Conservation (phyloP, 1,140 invertebrate genomes). For the Euwallacea similis region DNA sequence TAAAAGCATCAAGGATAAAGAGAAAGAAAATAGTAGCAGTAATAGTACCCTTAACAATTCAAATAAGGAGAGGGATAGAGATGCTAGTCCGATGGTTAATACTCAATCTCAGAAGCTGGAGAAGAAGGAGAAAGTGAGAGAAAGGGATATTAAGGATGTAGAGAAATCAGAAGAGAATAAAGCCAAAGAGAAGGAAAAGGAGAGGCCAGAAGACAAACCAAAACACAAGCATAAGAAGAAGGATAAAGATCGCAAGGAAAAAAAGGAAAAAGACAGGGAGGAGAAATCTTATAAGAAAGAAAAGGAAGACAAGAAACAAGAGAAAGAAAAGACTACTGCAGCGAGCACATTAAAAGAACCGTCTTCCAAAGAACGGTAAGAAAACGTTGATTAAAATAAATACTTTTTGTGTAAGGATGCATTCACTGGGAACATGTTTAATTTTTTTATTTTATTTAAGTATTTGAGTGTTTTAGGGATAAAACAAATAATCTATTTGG, state of each 20-base stretch:
- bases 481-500: conserved; percentile 41
- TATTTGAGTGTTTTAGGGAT: conserved; percentile 22
- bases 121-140: conserved; percentile 43
- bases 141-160: conserved; percentile 40
- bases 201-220: conserved; percentile 41
- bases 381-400: no score
- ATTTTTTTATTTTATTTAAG: no score
- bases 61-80: conserved; percentile 22
- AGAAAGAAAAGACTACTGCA: conserved; percentile 14
- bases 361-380: conserved; percentile 27
- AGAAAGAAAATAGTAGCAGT: conserved; percentile 32
- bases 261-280: conserved; percentile 40
- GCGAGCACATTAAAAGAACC: conserved; percentile 16
- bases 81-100: conserved; percentile 11
- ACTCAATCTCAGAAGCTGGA: conserved; percentile 26
- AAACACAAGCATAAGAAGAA: conserved; percentile 51
- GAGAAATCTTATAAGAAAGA: conserved; percentile 28
- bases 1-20: conserved; percentile 43
- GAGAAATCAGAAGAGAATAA: conserved; percentile 39
- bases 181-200: conserved; percentile 40
- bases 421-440: no score
- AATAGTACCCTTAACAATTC: conserved; percentile 7
- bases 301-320: conserved; percentile 41
- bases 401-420: no score
- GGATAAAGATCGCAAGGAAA: conserved; percentile 46